Evolutionary conservation across 1,140 invertebrate genomes (phyloP), one percentile per base, ranked within the genome.

Genomic region (Eriocheir sinensis): DNA sequence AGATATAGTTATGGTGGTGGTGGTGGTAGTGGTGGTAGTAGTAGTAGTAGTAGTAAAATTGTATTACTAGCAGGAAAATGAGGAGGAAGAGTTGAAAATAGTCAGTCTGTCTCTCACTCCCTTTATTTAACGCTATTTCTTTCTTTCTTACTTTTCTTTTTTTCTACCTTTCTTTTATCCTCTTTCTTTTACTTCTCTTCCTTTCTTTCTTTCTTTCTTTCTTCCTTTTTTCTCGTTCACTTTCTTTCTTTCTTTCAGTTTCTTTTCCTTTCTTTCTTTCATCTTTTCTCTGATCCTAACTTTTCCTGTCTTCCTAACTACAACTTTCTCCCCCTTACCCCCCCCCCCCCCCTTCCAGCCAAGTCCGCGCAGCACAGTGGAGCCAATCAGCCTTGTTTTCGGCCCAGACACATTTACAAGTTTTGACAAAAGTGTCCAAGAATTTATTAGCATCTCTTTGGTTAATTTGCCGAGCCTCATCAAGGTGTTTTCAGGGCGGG

Each of bases 361-460:
- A n/a, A 12, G 3, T 0, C 36, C 12, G 36, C 80, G 30, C 12
- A 15, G 60, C 27, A 34, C 80, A 83, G 36, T 38, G 30, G 30
- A 38, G 44, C 44, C 44, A 48, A 48, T 48, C 44, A 48, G 44
- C 44, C 44, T 15, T 48, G 44, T 48, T 48, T 48, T 48, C 44
- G n/a, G n/a, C 44, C 4, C 15, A 15, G 44, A 4, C 21, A 72
- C 60, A 72, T n/a, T 72, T 72, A n/a, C 21, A 72, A 72, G 60
- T 72, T 72, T 72, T 72, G 27, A 72, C 60, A 72, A 72, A 72
- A 72, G 60, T 72, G 60, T 72, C 21, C 60, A 72, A 72, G 60
- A 72, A 72, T n/a, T 72, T n/a, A 72, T 72, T 72, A 72, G 60
- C 60, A 12, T 72, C 60, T 21, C 60, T 72, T 72, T 72, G 60